Evolutionary conservation across 2,797 vertebrate species (phyloP), one percentile per base, ranked within the genome.

Genomic region (Mormyrops boulengeri): DNA sequence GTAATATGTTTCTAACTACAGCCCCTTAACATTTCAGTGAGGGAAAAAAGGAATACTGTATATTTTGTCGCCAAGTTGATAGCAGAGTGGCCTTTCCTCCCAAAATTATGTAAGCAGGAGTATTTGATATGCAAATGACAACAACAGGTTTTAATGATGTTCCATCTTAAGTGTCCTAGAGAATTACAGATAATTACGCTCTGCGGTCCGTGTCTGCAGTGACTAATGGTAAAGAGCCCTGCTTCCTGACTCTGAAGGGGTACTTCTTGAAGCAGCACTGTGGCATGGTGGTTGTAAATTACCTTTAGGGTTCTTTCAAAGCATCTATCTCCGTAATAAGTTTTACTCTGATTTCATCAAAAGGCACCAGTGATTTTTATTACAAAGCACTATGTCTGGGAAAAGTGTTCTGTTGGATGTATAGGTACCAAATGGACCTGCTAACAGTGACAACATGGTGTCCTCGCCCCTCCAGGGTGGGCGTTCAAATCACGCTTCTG

Each of bases 111-210:
- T 62, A 88, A 88, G 41, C 55, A 62, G 1, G 47, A 41, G 53
- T 60, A 57, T 87, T 87, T 87, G 53, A 87, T 87, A 60, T 87
- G 53, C 22, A 86, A 86, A 86, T 86, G 26, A 53, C 26, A 12
- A 87, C 50, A 38, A 62, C 86, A 53, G 86, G 55, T 60, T 88
- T 88, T 88, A 66, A 60, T 62, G 55, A 66, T 22, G 55, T 88
- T 52, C 86, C 38, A 47, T 88, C 73, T 88, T 88, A 62, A 88
- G 88, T 53, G 47, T 50, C 66, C 50, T 38, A 44, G 44, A 88
- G 66, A 88, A 80, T 88, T 80, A 11, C 49, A 53, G 49, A 88
- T 80, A 80, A 88, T 88, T 88, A 52, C 69, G 73, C 49, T 77
- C 30, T 12, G 14, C 1, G 7, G 22, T 30, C 47, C 47, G 3